Evolutionary conservation across 2,113 vertebrate genomes (phyloP), one percentile per base, ranked within the genome.

Genomic region (Alces alces): DNA sequence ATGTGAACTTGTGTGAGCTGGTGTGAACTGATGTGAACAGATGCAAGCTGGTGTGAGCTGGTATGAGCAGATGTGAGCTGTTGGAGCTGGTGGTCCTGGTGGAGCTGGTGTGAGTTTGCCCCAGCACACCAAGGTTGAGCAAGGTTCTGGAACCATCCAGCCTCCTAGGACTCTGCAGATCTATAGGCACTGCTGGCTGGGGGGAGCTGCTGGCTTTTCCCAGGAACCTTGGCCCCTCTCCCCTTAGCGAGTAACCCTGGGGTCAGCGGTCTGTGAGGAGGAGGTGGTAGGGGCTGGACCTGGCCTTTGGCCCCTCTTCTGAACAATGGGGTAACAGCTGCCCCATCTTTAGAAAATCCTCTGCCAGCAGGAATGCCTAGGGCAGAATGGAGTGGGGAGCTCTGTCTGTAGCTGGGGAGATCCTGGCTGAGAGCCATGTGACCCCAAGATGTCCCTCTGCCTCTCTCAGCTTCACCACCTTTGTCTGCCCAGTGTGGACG

Each of bases 281-380:
- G 28, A 23, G 66, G 36, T 7, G 15, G 5, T 10, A 73, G 15
- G 93, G 5, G 17, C 8, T 2, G 21, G 4, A 28, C 45, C 39
- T 0, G 0, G 13, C 36, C 30, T 30, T 61, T 17, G 39, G 47
- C 5, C 45, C 87, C 43, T 52, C 54, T 6, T 39, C 30, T n/a
- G 55, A 60, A n/a, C 14, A 39, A 4, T 10, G 64, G 19, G 54
- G 15, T 3, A 2, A 11, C 12, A 28, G 16, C 28, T 1, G 0
- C 2, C 15, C 45, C 14, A 27, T 28, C 60, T 61, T 10, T 39
- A 12, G 76, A 13, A 13, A 15, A 25, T 14, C 52, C 54, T 0
- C 14, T 0, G 30, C 0, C 14, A 9, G 36, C 36, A 39, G 47
- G 55, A 58, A 30, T 2, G 0, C 9, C n/a, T 3, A 5, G 36